Evolutionary conservation across 2,888 invertebrate genomes (phyloP), one percentile per base, ranked within the genome.

Genomic region (Cheilosia urbana): DNA sequence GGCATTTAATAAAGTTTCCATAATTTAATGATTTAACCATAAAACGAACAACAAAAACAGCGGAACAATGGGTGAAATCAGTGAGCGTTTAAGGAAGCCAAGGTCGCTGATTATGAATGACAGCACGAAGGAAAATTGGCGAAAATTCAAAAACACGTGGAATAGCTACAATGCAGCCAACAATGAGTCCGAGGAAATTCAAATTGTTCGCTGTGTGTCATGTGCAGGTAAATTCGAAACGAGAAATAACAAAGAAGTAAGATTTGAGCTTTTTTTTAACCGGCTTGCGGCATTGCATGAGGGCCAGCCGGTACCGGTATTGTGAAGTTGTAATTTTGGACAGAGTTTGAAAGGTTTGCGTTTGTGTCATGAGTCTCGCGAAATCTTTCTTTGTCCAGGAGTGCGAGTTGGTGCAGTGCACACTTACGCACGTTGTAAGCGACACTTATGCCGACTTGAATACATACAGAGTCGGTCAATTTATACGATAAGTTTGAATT

Each of bases 121-220:
- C 30, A 57, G 24, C 11, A 57, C 30, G 19, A 57, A 57, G 57
- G 57, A 37, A 13, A 57, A 37, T 57, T 57, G 57, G 57, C n/a
- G 34, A 37, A 57, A 57, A 57, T 34, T 57, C 7, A 57, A 57
- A 37, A 57, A 17, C 13, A 34, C 24, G 5, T 57, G 34, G 57
- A 57, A 57, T 57, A 37, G 13, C 11, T 57, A 57, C 19, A 57
- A 37, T 34, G 17, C 19, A 4, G 11, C n/a, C 9, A 57, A 57
- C 34, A 57, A 57, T 13, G 57, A 57, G 1, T 24, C 57, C 1
- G 57, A 55, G 2, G 55, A 55, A 55, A 30, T 55, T 55, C 55
- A 30, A 19, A 27, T 55, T 55, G 34, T 34, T 30, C 55, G 55
- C 4, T 55, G 55, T 30, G 27, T 34, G 30, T 55, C 55, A 30